Base-by-base conservation (phyloP, 2,797 vertebrate genomes). In the Macroramphosus scolopax region DNA sequence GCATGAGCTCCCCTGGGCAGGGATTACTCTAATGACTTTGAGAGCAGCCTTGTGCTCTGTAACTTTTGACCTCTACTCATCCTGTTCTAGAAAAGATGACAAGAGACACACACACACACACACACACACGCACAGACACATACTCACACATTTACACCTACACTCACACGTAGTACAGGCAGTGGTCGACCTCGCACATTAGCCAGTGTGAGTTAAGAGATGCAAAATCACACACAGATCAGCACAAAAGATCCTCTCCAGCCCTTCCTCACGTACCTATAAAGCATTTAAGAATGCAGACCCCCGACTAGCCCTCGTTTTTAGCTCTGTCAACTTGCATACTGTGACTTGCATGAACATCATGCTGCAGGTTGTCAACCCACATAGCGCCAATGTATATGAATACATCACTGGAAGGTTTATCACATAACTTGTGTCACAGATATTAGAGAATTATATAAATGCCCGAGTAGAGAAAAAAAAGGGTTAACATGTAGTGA, bases 1-100 rank as follows among this genome's bases (percentile, higher is more conserved):
- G 78, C 63, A 64, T 47, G 62, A 78, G 39, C 65, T 81, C 84
- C 80, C 80, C 60, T 66, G 82, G 77, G 78, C 67, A 73, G 63
- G 83, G 85, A 88, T 89, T 88, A 86, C 75, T 84, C 72, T 87
- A 83, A 88, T 85, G 85, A 85, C 84, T 88, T 77, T 82, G 75
- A 74, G 67, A 78, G 55, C 49, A 65, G 78, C 80, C 76, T 77
- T 62, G 70, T 77, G 78, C 11, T 8, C 63, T 62, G 62, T 71
- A 75, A 85, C 85, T 81, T 82, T 42, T 88, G 82, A 88, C 88
- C 83, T 87, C 78, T 68, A 65, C 52, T 80, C 67, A 69, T 79
- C 74, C 56, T 78, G 62, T 67, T 63, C 67, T 79, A 52, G 52
- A 59, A 60, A 75, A 70, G 59, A 65, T 2, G 32, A 62, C 68